These are phyloP conservation scores for Eristalis intricaria DNA, from an alignment of 2,888 invertebrate genomes.

Conservation along the genomic window DNA sequence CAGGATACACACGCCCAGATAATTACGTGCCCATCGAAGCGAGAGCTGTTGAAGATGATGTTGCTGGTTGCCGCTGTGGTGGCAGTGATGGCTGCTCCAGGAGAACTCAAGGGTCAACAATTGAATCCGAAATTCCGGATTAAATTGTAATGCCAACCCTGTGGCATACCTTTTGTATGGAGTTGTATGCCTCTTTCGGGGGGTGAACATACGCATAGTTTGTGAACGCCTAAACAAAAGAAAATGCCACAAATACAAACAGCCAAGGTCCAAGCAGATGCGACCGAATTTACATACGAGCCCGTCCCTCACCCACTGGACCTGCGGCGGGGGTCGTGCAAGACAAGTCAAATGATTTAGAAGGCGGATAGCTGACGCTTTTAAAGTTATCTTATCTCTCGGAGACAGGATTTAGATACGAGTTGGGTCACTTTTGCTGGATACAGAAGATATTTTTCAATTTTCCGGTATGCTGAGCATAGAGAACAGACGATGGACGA, in stretches of 20 bases:
- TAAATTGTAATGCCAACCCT: conserved; percentile 44
- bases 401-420: conserved; percentile 45
- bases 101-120: conserved; percentile 58
- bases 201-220: neutral
- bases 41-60: conserved; percentile 45
- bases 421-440: conserved; percentile 35
- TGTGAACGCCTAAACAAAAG: neutral
- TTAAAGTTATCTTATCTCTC: conserved; percentile 55
- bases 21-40: conserved; percentile 63
- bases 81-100: neutral
- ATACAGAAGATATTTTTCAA: conserved; percentile 67
- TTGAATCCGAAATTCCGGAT: conserved; percentile 51
- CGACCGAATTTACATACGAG: conserved; percentile 47
- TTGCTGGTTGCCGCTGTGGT: neutral
- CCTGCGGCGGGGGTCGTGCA: neutral
- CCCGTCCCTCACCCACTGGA: neutral
- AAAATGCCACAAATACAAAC: conserved; percentile 1
- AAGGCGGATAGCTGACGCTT: conserved; percentile 46
- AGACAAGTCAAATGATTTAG: conserved; percentile 47
- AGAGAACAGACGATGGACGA: neutral
- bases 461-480: conserved; percentile 63
- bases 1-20: conserved; percentile 36
- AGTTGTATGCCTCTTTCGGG: conserved; percentile 33
- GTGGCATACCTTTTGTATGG: conserved; percentile 63
- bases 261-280: conserved; percentile 23